A percentile compares a stretch with the other conserved stretches of the same genome.
These are phyloP conservation scores for Geotrupes spiniger DNA, from an alignment of 2,888 invertebrate genomes.

Conservation along the genomic window DNA sequence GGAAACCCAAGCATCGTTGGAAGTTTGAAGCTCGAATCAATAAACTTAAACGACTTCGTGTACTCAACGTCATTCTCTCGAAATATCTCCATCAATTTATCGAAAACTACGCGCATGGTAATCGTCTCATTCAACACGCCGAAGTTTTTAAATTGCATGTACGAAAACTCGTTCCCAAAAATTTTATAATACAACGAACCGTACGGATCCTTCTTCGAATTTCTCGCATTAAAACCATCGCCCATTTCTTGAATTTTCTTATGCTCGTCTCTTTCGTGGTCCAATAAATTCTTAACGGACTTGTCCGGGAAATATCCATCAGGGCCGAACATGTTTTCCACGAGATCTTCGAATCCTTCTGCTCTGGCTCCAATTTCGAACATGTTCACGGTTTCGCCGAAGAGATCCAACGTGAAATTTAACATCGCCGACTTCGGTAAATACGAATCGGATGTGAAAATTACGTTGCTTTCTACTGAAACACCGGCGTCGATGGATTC, in stretches of 20 bases:
- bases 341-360: slow-evolving; percentile 61
- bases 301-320: slow-evolving; percentile 44
- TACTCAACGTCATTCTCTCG: slow-evolving; percentile 29
- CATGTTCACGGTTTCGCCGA: slow-evolving; percentile 63
- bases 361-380: slow-evolving; percentile 59
- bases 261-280: slow-evolving; percentile 20
- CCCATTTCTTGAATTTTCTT: slow-evolving; percentile 22
- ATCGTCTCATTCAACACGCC: slow-evolving; percentile 19
- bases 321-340: slow-evolving; percentile 61
- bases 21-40: slow-evolving; percentile 28
- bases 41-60: slow-evolving; percentile 29
- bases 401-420: slow-evolving; percentile 57
- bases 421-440: slow-evolving; percentile 55
- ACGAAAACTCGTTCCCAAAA: slow-evolving; percentile 32
- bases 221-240: slow-evolving; percentile 20
- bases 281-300: slow-evolving; percentile 24
- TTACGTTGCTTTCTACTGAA: slow-evolving; percentile 55
- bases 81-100: slow-evolving; percentile 25
- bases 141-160: slow-evolving; percentile 25
- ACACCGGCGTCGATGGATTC: slow-evolving; percentile 59
- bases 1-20: slow-evolving; percentile 33
- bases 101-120: slow-evolving; percentile 17
- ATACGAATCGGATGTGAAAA: slow-evolving; percentile 59
- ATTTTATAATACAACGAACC: slow-evolving; percentile 30
- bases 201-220: slow-evolving; percentile 25